Conservation (phyloP, 2,797 vertebrate genomes). For the Arnoldichthys spilopterus region DNA sequence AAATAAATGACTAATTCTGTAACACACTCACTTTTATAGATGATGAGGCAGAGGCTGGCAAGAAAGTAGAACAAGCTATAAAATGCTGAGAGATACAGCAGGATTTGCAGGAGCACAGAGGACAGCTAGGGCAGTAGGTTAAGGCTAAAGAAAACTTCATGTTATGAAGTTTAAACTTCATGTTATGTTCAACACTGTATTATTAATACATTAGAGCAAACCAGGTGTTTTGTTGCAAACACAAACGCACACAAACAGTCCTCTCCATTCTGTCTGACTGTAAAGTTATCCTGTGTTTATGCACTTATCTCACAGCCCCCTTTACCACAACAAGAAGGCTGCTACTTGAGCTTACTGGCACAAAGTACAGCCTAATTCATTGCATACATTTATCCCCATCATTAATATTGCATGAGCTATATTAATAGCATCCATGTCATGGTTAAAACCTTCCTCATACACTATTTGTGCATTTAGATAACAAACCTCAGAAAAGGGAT, state of each 20-base stretch:
- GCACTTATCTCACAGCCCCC: background rate
- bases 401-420: background rate
- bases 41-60: slow-evolving; percentile 76
- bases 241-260: background rate
- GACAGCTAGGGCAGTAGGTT: slow-evolving; percentile 73
- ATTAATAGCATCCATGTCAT: background rate
- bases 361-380: background rate
- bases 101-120: slow-evolving; percentile 79
- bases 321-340: background rate
- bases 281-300: background rate
- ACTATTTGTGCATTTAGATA: background rate
- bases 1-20: background rate
- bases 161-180: background rate
- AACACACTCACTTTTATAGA: slow-evolving; percentile 84
- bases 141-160: slow-evolving; percentile 36
- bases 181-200: background rate
- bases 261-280: background rate
- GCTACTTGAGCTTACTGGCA: background rate
- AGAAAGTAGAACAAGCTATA: slow-evolving; percentile 81
- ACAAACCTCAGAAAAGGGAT: slow-evolving; percentile 62
- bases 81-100: slow-evolving; percentile 73
- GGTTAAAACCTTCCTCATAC: background rate
- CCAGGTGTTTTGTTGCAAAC: background rate
- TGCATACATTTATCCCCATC: background rate
- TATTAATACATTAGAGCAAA: background rate